phyloP scores from a whole-genome alignment of 2,888 invertebrate species.

The Pinctada fucata region DNA sequence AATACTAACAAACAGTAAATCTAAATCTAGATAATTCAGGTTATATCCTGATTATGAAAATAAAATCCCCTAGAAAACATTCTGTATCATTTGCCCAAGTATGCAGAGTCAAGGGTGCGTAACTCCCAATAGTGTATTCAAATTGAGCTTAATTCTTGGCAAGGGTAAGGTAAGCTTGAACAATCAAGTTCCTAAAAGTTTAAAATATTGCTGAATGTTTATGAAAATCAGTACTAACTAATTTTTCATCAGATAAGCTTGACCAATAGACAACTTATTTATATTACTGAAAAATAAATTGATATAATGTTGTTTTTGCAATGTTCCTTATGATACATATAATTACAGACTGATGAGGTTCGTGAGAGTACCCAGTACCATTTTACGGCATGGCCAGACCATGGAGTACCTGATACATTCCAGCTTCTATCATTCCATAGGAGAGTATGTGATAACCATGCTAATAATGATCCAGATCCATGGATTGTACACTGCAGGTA shows the following conservation, averaged over 20 bases:
- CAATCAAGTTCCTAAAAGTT: no score
- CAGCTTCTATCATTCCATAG: conserved; percentile 34
- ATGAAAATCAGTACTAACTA: conserved; percentile 3
- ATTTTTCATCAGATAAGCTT: neutral
- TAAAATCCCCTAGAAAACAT: no score
- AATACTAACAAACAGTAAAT: no score
- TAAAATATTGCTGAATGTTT: neutral
- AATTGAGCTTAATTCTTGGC: no score
- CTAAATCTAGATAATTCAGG: no score
- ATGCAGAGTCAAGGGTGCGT: no score
- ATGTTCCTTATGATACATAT: neutral
- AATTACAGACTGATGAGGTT: conserved; percentile 28
- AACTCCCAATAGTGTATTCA: no score
- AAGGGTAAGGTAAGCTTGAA: no score
- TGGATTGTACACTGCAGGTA: conserved; percentile 42
- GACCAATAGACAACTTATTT: neutral
- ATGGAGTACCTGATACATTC: conserved; percentile 42
- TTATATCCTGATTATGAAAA: no score
- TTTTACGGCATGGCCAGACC: conserved; percentile 42
- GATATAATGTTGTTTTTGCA: neutral
- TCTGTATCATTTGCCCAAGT: no score
- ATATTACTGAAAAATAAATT: neutral
- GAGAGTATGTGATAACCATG: conserved; percentile 19
- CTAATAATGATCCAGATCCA: conserved; percentile 16
- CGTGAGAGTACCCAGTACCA: conserved; percentile 32